Conservation (phyloP, 2,113 vertebrate genomes). For the Corydoras sp. region DNA sequence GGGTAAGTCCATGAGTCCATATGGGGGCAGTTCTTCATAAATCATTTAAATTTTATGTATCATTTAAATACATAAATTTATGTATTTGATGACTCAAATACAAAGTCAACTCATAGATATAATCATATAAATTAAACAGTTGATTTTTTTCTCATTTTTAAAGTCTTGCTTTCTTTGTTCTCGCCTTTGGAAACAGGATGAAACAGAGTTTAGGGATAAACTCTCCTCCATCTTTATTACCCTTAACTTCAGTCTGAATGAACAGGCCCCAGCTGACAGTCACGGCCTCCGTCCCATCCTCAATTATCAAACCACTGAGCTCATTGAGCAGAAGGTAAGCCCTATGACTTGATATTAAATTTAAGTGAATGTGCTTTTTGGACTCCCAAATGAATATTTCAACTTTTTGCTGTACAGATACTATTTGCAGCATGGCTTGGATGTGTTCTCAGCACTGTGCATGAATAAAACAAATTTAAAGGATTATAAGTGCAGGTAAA, state of each 20-base stretch:
- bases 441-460: too few relatives aligned
- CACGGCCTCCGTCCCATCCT: slow-evolving; percentile 77
- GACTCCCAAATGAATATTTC: too few relatives aligned
- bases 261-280: slow-evolving; percentile 64
- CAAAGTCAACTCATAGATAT: too few relatives aligned
- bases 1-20: slow-evolving; percentile 55
- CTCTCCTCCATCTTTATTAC: slow-evolving; percentile 79
- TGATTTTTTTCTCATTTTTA: too few relatives aligned
- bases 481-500: too few relatives aligned
- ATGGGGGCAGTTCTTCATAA: too few relatives aligned
- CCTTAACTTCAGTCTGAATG: slow-evolving; percentile 84
- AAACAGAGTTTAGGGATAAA: slow-evolving; percentile 88
- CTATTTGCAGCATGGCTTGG: too few relatives aligned
- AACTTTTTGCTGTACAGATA: too few relatives aligned
- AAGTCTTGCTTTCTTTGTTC: not conserved
- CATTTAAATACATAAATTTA: too few relatives aligned
- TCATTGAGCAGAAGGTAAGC: slow-evolving; percentile 80
- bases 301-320: slow-evolving; percentile 71
- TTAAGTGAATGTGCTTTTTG: not conserved
- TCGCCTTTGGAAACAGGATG: slow-evolving; percentile 63
- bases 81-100: too few relatives aligned
- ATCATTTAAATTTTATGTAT: not conserved
- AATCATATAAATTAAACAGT: too few relatives aligned
- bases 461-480: too few relatives aligned
- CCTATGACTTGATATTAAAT: not conserved